A percentile compares a stretch with the other conserved stretches of the same genome.
These are phyloP conservation scores for Epiblema foenella DNA, from an alignment of 2,888 invertebrate species.

Conservation along the genomic window DNA sequence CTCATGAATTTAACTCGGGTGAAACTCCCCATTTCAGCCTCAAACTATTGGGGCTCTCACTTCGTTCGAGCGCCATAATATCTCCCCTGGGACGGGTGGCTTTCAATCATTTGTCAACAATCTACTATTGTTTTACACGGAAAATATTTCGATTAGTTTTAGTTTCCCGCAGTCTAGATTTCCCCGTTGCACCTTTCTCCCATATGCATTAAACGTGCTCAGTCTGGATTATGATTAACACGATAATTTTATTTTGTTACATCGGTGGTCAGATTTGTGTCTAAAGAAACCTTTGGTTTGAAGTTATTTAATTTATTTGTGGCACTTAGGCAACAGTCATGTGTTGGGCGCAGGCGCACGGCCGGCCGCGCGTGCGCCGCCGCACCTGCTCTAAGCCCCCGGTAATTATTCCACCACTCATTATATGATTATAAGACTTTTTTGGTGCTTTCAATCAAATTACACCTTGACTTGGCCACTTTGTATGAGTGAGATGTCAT, in stretches of 20 bases:
- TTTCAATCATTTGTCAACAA: too few relatives aligned
- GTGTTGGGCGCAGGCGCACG: constrained; percentile 53
- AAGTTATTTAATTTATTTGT: constrained; percentile 33
- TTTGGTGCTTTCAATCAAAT: constrained; percentile 85
- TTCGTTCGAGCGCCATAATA: too few relatives aligned
- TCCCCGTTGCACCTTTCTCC: too few relatives aligned
- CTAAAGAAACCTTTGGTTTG: constrained; percentile 16
- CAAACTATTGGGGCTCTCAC: too few relatives aligned
- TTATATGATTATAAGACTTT: constrained; percentile 84
- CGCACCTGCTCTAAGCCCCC: constrained; percentile 80
- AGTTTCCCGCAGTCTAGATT: too few relatives aligned
- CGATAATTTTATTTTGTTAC: constrained; percentile 1
- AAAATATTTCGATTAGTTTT: too few relatives aligned
- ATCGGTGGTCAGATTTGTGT: not conserved
- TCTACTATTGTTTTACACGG: too few relatives aligned
- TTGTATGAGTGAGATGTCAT: constrained; percentile 83
- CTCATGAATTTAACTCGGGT: too few relatives aligned
- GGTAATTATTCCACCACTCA: constrained; percentile 83
- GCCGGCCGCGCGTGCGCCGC: constrained; percentile 72
- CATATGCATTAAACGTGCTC: not conserved
- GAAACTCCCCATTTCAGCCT: too few relatives aligned
- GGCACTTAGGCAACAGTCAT: constrained; percentile 24
- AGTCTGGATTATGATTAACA: not conserved
- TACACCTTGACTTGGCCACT: constrained; percentile 81
- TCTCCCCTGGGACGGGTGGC: too few relatives aligned